Base-by-base conservation (phyloP, 2,113 vertebrate genomes). In the Craseonycteris thonglongyai region DNA sequence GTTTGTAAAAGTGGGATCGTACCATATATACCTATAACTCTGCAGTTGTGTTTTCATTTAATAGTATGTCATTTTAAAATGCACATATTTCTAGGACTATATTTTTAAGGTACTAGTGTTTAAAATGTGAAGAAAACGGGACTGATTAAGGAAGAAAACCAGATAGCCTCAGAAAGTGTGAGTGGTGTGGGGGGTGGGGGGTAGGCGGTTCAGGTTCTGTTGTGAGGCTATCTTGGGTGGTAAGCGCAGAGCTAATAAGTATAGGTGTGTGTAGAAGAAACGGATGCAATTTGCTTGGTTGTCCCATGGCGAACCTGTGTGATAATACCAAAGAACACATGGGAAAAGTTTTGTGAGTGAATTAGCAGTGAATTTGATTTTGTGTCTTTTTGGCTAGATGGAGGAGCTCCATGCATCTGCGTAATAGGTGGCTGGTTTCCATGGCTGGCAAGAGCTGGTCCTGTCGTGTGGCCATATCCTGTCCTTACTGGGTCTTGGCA, bases 391-490 rank as follows among this genome's bases (percentile, higher is more conserved):
- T 78, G 81, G 82, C 72, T 38, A 61, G 26, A 47, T 40, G 42
- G 81, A 51, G 42, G 81, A 51, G 42, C 26, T 88, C 15, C 1
- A 0, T 51, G 18, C 54, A 38, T 82, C 79, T 72, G 78, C 47
- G 30, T 56, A 49, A 30, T 76, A 35, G 33, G 24, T 94, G 93
- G 89, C 91, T 61, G 33, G 1, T 35, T 45, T 89, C 91, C 82
- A 47, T 3, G 21, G 87, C 24, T 7, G 0, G 72, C 78, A 54
- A 69, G 82, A 86, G 33, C 86, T 14, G 7, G 56, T 87, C 80
- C 93, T 90, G 69, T 84, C 80, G 83, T 47, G 87, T 84, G 93
- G 72, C 56, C 45, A 89, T 86, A 82, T 96, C 78, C 85, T 94
- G 91, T 58, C 61, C 45, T 18, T 38, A 49, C 71, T 10, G n/a